Evolutionary conservation across 2,888 invertebrate species (phyloP), one percentile per base, ranked within the genome.

Genomic region (Rhingia campestris): DNA sequence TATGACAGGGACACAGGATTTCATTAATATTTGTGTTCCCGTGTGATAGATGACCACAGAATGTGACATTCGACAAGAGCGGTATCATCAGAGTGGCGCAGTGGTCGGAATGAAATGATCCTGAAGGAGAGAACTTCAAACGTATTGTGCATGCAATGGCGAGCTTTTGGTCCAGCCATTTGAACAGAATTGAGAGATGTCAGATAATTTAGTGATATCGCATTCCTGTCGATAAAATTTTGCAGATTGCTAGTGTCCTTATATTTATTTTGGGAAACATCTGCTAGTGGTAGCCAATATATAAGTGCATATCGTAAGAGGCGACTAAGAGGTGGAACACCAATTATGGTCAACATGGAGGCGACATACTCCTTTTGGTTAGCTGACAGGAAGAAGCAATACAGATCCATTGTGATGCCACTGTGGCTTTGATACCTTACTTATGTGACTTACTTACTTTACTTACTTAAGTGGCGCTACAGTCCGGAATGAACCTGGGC

Each of bases 41-140:
- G 37, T 54, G 22, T 76, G 81, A 81, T 67, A 54, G 81, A 77
- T 73, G 67, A 66, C 76, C 77, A 14, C 72, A 67, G 61, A 63
- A 61, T 76, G 49, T 67, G 81, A 81, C 61, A 56, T 81, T 70
- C 47, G 59, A 72, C 72, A 75, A 58, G 75, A 64, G 43, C 32
- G 39, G 51, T 70, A 32, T 47, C 72, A 63, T 49, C 45, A 45
- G 6, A 14, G n/a, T 47, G 33, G 30, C 6, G 10, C 6, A 33
- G 33, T 5, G n/a, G 41, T 14, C 33, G 4, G 12, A 75, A 3
- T 30, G 41, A 30, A 32, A 39, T 14, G 22, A 39, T 37, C 22
- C 39, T 47, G 6, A 12, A 41, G 9, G 14, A 22, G 22, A 59
- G 14, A 33, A 41, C 45, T 64, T 76, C n/a, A 22, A 53, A 41